Evolutionary conservation across 2,888 invertebrate species (phyloP).

Genomic region (Didymodactylos carnosus): DNA sequence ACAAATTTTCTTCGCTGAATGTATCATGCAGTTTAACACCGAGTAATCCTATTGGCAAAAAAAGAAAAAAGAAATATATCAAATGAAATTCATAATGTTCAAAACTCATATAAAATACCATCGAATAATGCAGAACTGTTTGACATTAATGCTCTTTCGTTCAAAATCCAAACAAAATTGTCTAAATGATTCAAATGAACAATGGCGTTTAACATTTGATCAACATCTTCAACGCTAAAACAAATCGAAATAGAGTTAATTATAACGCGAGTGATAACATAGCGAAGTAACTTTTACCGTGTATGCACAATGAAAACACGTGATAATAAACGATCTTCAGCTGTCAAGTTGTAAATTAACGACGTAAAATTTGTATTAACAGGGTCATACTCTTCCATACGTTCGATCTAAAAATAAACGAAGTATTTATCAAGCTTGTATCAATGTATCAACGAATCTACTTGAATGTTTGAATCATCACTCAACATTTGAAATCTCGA

Average conservation of each 20-base stretch:
- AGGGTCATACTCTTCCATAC: slow-evolving; percentile 2
- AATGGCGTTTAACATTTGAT: neutral
- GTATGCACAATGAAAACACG: neutral
- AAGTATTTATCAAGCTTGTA: neutral
- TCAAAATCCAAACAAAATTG: neutral
- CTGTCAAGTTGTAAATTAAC: neutral
- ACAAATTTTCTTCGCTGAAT: neutral
- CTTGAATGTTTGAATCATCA: slow-evolving; percentile 6
- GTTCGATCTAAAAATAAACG: neutral
- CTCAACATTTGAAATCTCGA: slow-evolving; percentile 10
- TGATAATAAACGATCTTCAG: neutral
- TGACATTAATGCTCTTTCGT: neutral
- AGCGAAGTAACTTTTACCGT: neutral
- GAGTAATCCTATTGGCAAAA: too few species aligned
- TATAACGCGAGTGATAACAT: too few species aligned
- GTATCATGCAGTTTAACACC: neutral
- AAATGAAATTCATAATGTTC: too few species aligned
- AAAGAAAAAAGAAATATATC: too few species aligned
- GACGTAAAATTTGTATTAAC: neutral
- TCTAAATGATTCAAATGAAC: neutral
- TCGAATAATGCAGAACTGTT: neutral
- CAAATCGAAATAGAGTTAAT: too few species aligned
- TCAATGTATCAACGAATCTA: neutral
- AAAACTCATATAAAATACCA: too few species aligned
- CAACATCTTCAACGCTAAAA: neutral